Percentiles rank a stretch among this genome's conserved stretches.
phyloP scores from a whole-genome alignment of 2,113 vertebrate genomes.

The Polyodon spathula region DNA sequence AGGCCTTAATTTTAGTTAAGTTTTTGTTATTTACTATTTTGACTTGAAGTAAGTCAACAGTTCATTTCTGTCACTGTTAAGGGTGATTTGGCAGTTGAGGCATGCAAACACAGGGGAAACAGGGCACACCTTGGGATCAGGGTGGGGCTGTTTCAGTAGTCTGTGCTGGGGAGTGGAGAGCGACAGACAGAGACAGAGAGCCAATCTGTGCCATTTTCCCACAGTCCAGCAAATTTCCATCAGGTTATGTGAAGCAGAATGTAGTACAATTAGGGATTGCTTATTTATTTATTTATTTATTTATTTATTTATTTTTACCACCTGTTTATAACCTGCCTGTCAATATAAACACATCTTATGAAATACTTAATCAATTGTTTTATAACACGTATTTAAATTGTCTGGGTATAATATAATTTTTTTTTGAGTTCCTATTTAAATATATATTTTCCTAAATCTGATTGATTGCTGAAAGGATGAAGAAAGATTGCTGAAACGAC shows the following conservation, averaged over 20 bases:
- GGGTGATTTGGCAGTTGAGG: background rate
- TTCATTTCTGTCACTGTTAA: background rate
- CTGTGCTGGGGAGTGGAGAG: background rate
- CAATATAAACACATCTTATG: too few species aligned
- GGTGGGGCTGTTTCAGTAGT: background rate
- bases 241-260: background rate
- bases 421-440: background rate
- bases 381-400: background rate
- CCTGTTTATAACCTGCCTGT: too few species aligned
- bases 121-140: background rate
- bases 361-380: too few species aligned
- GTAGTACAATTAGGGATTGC: background rate
- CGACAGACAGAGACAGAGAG: background rate
- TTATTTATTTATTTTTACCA: too few species aligned
- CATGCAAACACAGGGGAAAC: background rate
- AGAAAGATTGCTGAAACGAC: too few species aligned
- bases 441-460: background rate
- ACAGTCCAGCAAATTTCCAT: background rate
- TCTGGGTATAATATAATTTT: background rate
- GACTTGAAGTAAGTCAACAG: background rate
- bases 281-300: too few species aligned
- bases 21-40: background rate
- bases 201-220: background rate
- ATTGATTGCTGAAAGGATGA: background rate
- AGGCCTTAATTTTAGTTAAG: too few species aligned